These are phyloP conservation scores for Pteronotus mesoamericanus DNA, from an alignment of 2,797 vertebrate genomes.

Conservation along the genomic window DNA sequence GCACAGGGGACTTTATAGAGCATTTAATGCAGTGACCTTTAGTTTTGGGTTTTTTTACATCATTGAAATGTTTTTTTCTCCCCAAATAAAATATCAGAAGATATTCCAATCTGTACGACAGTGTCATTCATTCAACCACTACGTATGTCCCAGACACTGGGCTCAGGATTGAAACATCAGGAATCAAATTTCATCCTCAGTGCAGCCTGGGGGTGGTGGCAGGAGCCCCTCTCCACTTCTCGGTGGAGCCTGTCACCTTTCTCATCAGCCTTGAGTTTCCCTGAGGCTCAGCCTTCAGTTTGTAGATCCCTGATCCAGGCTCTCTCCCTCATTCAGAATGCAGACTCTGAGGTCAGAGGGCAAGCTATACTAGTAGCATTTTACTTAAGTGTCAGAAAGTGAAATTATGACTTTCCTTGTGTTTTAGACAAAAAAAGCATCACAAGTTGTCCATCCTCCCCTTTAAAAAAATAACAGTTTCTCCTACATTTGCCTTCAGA, in stretches of 20 bases:
- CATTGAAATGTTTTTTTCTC: background rate
- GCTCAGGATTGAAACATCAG: background rate
- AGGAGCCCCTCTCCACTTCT: background rate
- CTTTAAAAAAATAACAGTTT: background rate
- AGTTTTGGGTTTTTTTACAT: background rate
- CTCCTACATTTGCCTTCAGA: conserved; percentile 39
- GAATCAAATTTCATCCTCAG: background rate
- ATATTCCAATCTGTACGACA: background rate
- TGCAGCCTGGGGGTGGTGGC: background rate
- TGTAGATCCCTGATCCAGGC: background rate
- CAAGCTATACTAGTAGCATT: background rate
- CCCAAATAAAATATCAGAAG: background rate
- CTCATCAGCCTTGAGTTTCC: background rate
- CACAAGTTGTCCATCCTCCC: background rate
- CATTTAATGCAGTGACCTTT: background rate
- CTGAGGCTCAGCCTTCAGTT: background rate
- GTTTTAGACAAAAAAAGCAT: conserved; percentile 43
- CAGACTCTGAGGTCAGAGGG: background rate
- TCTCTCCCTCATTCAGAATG: background rate
- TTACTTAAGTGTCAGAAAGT: background rate
- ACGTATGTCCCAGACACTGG: background rate
- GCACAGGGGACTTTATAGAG: background rate
- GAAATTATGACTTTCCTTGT: background rate
- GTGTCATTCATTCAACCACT: conserved; percentile 12
- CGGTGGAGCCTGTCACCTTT: background rate